These are phyloP conservation scores for Sclerodermus sp. DNA, from an alignment of 2,888 invertebrate genomes.

Conservation along the genomic window DNA sequence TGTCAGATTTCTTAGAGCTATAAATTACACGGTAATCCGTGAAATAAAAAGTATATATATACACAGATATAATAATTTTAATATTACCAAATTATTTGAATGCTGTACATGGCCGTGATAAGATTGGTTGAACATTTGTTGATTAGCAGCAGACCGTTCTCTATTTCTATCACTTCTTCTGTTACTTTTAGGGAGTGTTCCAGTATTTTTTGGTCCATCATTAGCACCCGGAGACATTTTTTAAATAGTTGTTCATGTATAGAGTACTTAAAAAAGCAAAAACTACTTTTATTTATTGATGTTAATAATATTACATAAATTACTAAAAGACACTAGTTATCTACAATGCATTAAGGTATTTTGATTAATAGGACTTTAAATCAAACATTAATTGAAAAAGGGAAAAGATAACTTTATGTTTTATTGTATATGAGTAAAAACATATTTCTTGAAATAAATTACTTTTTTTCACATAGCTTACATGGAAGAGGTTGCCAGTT, in stretches of 20 bases:
- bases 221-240: slow-evolving; percentile 48
- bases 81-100: slow-evolving; percentile 49
- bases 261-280: neutral
- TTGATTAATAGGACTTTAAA: too few species aligned
- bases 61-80: slow-evolving; percentile 1
- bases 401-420: too few species aligned
- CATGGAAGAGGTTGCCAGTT: slow-evolving; percentile 44
- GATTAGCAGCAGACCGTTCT: slow-evolving; percentile 38
- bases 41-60: too few species aligned
- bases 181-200: slow-evolving; percentile 51
- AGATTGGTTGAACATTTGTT: slow-evolving; percentile 24
- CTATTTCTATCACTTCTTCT: slow-evolving; percentile 47
- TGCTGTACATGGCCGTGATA: slow-evolving; percentile 34
- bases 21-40: too few species aligned
- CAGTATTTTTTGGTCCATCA: slow-evolving; percentile 45
- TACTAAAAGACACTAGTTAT: too few species aligned
- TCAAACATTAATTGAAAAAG: too few species aligned
- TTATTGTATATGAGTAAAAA: too few species aligned
- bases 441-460: too few species aligned
- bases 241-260: slow-evolving; percentile 1
- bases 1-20: neutral
- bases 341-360: too few species aligned
- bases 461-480: slow-evolving; percentile 25
- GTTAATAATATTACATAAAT: too few species aligned
- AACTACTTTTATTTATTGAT: too few species aligned